phyloP scores from a whole-genome alignment of 2,113 vertebrate genomes.

The Neodon shergylaensis region DNA sequence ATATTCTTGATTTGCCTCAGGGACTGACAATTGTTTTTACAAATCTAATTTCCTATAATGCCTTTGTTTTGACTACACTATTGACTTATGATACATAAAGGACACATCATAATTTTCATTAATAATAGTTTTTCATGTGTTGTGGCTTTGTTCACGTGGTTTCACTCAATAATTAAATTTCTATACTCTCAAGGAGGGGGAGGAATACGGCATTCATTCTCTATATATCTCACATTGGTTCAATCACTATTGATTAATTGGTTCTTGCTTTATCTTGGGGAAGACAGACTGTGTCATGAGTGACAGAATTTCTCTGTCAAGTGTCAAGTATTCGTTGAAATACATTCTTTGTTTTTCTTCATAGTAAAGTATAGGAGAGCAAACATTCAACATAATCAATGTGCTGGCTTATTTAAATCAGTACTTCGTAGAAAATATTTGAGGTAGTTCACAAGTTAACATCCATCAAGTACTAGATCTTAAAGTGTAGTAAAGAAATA shows the following conservation, averaged over 20 bases:
- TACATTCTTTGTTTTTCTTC: not conserved
- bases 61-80: not conserved
- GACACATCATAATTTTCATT: not conserved
- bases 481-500: constrained; percentile 18
- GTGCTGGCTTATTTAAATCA: constrained; percentile 48
- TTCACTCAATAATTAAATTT: constrained; percentile 56
- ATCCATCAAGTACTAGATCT: not conserved
- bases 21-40: not conserved
- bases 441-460: constrained; percentile 3
- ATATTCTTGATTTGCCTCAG: constrained; percentile 20
- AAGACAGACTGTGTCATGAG: constrained; percentile 28
- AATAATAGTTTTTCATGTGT: constrained; percentile 13
- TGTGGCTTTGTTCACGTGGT: constrained; percentile 17
- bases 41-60: not conserved
- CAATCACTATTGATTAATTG: constrained; percentile 41
- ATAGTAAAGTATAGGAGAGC: not conserved
- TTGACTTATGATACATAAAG: not conserved
- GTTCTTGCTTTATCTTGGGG: not conserved
- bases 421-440: not conserved
- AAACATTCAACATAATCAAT: not conserved
- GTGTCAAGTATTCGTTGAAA: not conserved
- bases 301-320: not conserved
- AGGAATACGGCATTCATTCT: not conserved
- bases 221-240: not conserved
- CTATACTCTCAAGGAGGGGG: constrained; percentile 31